Conservation (phyloP, 2,888 invertebrate species). For the Tineola bisselliella region DNA sequence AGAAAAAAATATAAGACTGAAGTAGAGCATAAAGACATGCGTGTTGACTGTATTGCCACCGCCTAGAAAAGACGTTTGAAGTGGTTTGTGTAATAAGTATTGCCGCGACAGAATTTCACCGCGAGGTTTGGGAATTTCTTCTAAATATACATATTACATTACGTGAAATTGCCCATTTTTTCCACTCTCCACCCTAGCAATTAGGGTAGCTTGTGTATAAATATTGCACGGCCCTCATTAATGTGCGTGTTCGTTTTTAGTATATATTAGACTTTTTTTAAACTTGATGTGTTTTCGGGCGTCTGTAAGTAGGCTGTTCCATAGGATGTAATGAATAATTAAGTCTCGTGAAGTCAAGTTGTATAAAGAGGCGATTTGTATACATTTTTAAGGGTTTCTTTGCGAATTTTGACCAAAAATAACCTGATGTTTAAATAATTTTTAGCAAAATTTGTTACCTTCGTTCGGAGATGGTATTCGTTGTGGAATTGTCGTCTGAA, state of each 20-base stretch:
- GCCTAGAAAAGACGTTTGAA: slow-evolving; percentile 53
- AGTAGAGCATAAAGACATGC: slow-evolving; percentile 39
- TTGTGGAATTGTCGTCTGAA: slow-evolving; percentile 55
- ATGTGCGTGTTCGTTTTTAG: slow-evolving; percentile 61
- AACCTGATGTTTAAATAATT: too few species aligned
- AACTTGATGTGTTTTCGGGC: slow-evolving; percentile 43
- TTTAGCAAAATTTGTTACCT: slow-evolving; percentile 34
- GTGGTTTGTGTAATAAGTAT: slow-evolving; percentile 59
- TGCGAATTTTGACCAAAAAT: background rate
- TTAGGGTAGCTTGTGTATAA: slow-evolving; percentile 67
- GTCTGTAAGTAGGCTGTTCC: slow-evolving; percentile 37
- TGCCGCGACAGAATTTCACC: slow-evolving; percentile 58
- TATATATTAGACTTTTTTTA: slow-evolving; percentile 50
- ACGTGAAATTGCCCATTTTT: slow-evolving; percentile 70
- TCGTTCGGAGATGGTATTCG: slow-evolving; percentile 54
- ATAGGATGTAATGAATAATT: slow-evolving; percentile 61
- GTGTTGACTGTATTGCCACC: slow-evolving; percentile 22
- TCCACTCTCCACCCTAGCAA: slow-evolving; percentile 69
- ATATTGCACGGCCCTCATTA: slow-evolving; percentile 67
- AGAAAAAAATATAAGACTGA: slow-evolving; percentile 13
- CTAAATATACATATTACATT: slow-evolving; percentile 69
- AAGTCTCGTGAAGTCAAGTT: background rate
- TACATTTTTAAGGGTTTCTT: background rate
- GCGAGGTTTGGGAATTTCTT: slow-evolving; percentile 51
- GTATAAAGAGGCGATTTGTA: background rate